Evolutionary conservation across 2,888 invertebrate species (phyloP), one percentile per base, ranked within the genome.

Genomic region (Diploptera punctata): DNA sequence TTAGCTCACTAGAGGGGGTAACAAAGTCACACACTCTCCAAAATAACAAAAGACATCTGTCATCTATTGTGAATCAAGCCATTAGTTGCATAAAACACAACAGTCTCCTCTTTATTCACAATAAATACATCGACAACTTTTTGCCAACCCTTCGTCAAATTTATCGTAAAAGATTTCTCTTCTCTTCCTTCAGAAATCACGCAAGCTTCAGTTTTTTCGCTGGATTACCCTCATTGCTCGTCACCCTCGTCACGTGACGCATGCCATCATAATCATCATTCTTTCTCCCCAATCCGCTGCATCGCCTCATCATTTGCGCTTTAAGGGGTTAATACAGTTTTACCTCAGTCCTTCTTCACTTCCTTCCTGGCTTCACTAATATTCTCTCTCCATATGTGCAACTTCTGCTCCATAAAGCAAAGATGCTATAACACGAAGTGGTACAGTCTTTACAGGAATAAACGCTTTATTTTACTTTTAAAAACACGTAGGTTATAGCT

Each of bases 231-330:
- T 29, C 57, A n/a, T n/a, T 31, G 29, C 26, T 10, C 29, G 4
- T 57, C 33, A 5, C 9, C n/a, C 29, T 29, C n/a, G 26, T 24
- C n/a, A 21, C 26, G 29, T 57, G 57, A 57, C 57, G 29, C 26
- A 57, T 0, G 16, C 29, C 57, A 47, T 47, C 65, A 65, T 44
- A 43, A 65, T 47, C 65, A 65, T 65, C 44, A 26, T 44, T 44
- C 44, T 29, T 57, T 44, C 65, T 33, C 19, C 44, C 44, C 44
- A 47, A n/a, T 18, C 29, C 57, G n/a, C 18, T 44, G 44, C 47
- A 43, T 9, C 47, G 44, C n/a, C 26, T 44, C 65, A 65, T 65
- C 47, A 47, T 65, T 65, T 29, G 38, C 43, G 65, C 44, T 65
- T 65, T 65, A 65, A 65, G 47, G 61, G 18, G 26, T 26, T 44